Percentiles rank a stretch among this genome's conserved stretches.
phyloP scores from a whole-genome alignment of 30 jellyfish, hydroid and myxozoan species.

The Aurelia aurita region DNA sequence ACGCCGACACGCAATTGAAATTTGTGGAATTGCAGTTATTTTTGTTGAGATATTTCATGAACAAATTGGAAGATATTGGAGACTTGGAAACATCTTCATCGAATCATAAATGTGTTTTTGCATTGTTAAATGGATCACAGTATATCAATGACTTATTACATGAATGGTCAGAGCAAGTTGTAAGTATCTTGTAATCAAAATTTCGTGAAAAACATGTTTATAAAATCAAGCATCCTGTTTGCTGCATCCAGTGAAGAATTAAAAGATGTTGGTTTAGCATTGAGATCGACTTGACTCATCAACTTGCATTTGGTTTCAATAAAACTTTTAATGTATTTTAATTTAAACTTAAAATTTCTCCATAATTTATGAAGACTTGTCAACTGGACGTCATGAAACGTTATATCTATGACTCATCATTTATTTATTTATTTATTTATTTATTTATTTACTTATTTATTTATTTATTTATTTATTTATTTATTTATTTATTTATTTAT shows the following conservation, averaged over 20 bases:
- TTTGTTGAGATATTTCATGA: slow-evolving; percentile 33
- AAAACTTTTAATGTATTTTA: no score
- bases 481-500: no score
- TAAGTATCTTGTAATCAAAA: slow-evolving; percentile 21
- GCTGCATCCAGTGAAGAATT: no score
- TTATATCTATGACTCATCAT: background rate
- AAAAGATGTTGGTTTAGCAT: no score
- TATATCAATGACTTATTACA: slow-evolving; percentile 55
- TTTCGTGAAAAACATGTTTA: background rate
- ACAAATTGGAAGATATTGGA: slow-evolving; percentile 57
- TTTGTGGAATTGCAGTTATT: slow-evolving; percentile 55
- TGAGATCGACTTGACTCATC: no score
- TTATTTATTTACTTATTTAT: no score
- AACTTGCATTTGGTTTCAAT: no score
- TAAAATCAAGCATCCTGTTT: no score
- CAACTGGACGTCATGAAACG: no score
- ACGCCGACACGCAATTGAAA: slow-evolving; percentile 61
- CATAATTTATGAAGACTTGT: no score
- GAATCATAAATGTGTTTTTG: slow-evolving; percentile 31
- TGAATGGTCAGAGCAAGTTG: slow-evolving; percentile 87
- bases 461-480: no score
- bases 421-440: background rate
- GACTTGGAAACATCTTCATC: slow-evolving; percentile 53
- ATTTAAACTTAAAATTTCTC: no score
- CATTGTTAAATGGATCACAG: slow-evolving; percentile 81